Percentiles rank a stretch among this genome's conserved stretches.
phyloP scores from a whole-genome alignment of 2,113 vertebrate species.

The Pollachius pollachius region DNA sequence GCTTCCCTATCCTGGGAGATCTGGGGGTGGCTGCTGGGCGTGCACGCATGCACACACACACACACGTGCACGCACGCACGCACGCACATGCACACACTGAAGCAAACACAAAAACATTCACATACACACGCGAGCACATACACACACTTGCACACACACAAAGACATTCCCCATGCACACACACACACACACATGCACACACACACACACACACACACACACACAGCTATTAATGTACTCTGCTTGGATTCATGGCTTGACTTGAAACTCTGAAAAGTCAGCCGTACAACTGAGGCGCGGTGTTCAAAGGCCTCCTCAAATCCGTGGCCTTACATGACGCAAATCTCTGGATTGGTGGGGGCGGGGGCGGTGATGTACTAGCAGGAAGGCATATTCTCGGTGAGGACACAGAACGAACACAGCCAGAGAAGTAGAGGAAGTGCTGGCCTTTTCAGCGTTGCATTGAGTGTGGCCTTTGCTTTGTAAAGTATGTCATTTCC shows the following conservation, averaged over 20 bases:
- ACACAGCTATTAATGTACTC: slow-evolving; percentile 40
- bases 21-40: slow-evolving; percentile 54
- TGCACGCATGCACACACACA: slow-evolving; percentile 11
- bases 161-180: no score
- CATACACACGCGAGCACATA: no score
- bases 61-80: no score
- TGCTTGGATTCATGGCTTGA: slow-evolving; percentile 35
- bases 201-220: no score
- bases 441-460: slow-evolving; percentile 45
- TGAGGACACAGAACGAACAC: slow-evolving; percentile 31
- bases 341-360: not conserved
- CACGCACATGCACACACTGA: no score
- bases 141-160: no score
- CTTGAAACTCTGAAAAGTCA: slow-evolving; percentile 16
- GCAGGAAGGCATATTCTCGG: not conserved
- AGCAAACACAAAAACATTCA: no score
- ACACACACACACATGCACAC: no score
- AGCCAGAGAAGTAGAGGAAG: slow-evolving; percentile 32
- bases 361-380: not conserved
- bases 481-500: slow-evolving; percentile 28
- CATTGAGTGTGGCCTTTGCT: slow-evolving; percentile 52
- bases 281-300: slow-evolving; percentile 8
- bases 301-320: not conserved
- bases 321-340: not conserved
- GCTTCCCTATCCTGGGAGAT: slow-evolving; percentile 58